Conservation (phyloP, 2,888 invertebrate genomes). For the Nephrocerus scutellatus region DNA sequence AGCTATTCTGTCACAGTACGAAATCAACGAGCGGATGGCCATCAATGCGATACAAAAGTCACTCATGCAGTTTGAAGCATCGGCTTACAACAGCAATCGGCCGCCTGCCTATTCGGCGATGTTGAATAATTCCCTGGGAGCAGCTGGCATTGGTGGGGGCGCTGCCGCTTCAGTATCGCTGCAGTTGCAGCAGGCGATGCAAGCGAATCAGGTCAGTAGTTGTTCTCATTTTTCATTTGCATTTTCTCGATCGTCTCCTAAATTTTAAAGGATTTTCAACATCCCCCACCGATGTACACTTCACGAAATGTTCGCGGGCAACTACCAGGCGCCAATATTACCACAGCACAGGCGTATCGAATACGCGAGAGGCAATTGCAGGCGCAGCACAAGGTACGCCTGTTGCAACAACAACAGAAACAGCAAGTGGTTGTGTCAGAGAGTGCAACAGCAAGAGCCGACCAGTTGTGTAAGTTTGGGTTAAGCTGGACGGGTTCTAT, state of each 20-base stretch:
- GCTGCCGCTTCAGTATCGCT: conserved; percentile 22
- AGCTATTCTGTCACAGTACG: conserved; percentile 33
- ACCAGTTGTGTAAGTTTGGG: conserved; percentile 35
- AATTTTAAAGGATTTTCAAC: conserved; percentile 37
- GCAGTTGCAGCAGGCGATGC: conserved; percentile 33
- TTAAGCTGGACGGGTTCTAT: too few relatives aligned
- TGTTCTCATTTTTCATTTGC: conserved; percentile 7
- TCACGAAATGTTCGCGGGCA: conserved; percentile 36
- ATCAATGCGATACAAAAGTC: conserved; percentile 87
- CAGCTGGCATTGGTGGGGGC: conserved; percentile 12
- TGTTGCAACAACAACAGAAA: conserved; percentile 71
- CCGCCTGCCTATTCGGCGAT: conserved; percentile 39
- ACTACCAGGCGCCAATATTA: conserved; percentile 36
- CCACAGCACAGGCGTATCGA: conserved; percentile 33
- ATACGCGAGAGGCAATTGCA: conserved; percentile 36
- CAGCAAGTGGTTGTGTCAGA: conserved; percentile 76
- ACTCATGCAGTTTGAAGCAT: conserved; percentile 59
- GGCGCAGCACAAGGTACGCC: conserved; percentile 60
- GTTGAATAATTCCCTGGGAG: conserved; percentile 26
- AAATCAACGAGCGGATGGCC: conserved; percentile 64
- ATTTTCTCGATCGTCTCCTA: background rate
- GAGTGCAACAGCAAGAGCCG: conserved; percentile 58
- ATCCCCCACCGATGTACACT: conserved; percentile 45
- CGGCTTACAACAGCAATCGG: conserved; percentile 29
- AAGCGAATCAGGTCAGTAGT: conserved; percentile 14